Base-by-base conservation (phyloP, 2,797 vertebrate species). In the Pampus argenteus region DNA sequence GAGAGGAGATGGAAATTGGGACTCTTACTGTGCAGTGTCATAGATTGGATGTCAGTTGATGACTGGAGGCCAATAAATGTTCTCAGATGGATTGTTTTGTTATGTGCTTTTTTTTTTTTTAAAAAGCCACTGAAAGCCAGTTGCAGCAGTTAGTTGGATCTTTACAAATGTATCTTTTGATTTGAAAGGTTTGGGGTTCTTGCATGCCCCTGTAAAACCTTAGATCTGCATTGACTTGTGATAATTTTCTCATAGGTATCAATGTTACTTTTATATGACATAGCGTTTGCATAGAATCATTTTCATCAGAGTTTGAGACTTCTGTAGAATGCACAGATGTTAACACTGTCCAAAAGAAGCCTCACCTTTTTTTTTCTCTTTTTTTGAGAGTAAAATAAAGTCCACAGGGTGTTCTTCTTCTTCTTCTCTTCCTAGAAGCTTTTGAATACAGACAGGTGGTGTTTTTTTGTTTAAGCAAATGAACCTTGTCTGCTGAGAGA, bases 391-490 rank as follows among this genome's bases (percentile, higher is more conserved):
- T 47, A 44, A 77, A 78, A 29, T 60, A 47, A 49, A n/a, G 14
- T 51, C 34, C 29, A 34, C 17, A 49, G 50, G 29, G 50, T 55
- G 31, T n/a, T n/a, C n/a, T n/a, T n/a, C n/a, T n/a, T n/a, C 62
- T 45, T 62, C 26, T 65, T 40, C 52, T 75, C 49, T 23, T 69
- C 20, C 3, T 52, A 11, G 23, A 66, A 71, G 26, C 38, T 56
- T 57, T 49, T 79, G 56, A 74, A 70, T 52, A 48, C 45, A 34
- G 71, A 54, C 80, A 87, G 81, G 72, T 79, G 73, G 58, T 74
- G 71, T 78, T 77, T 87, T 87, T 59, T 68, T 51, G 78, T 88
- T 76, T 62, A 48, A 38, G 66, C 50, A 74, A 74, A 74, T 78
- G 67, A 76, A 63, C 60, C 72, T 64, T 68, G 49, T 81, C 66